These are phyloP conservation scores for Thunnus maccoyii DNA, from an alignment of 2,113 vertebrate genomes.

Conservation along the genomic window DNA sequence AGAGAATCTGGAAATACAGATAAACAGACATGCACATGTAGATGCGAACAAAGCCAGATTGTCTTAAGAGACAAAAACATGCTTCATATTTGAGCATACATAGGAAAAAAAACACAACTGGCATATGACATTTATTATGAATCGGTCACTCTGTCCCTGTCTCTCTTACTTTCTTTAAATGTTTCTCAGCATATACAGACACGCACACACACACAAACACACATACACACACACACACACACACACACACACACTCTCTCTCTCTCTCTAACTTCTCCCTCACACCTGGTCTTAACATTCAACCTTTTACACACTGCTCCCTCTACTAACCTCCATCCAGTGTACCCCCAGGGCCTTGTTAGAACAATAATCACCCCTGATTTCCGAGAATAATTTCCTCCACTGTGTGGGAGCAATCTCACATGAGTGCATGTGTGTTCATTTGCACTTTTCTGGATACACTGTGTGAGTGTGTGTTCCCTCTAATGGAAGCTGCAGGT, in stretches of 20 bases:
- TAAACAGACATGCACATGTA: slow-evolving; percentile 12
- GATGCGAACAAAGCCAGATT: slow-evolving; percentile 8
- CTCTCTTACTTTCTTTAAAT: not conserved
- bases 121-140: not conserved
- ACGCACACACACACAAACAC: not conserved
- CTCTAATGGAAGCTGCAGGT: slow-evolving; percentile 55
- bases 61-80: not conserved
- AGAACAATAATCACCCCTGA: slow-evolving; percentile 57
- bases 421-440: slow-evolving; percentile 37
- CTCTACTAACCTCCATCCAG: slow-evolving; percentile 11
- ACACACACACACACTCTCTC: not conserved
- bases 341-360: slow-evolving; percentile 34
- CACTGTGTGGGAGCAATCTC: slow-evolving; percentile 64
- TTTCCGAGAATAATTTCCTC: slow-evolving; percentile 66
- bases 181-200: too few species aligned
- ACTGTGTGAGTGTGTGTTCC: not conserved
- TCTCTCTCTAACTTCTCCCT: not conserved
- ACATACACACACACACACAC: slow-evolving; percentile 4
- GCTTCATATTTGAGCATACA: not conserved
- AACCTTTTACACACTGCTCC: slow-evolving; percentile 33
- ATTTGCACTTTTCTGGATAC: slow-evolving; percentile 46
- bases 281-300: slow-evolving; percentile 53
- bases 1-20: slow-evolving; percentile 35
- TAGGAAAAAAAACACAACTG: not conserved
- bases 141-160: not conserved